A percentile compares a stretch with the other conserved stretches of the same genome.
These are phyloP conservation scores for Pipistrellus nathusii DNA, from an alignment of 2,797 vertebrate species.

Conservation along the genomic window DNA sequence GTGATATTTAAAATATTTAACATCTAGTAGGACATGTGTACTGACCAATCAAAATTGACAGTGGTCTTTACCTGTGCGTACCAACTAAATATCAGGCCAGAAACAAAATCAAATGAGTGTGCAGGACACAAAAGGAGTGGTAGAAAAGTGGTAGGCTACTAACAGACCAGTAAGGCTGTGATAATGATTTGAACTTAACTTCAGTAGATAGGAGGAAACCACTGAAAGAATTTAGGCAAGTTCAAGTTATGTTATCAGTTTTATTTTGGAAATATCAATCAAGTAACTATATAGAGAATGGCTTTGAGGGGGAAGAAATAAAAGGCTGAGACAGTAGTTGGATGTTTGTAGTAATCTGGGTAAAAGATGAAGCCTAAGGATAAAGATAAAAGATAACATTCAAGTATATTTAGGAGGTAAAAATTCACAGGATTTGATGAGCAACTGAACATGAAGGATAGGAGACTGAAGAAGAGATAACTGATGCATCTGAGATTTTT, in stretches of 20 bases:
- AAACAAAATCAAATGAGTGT: background rate
- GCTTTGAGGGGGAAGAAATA: background rate
- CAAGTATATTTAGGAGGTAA: slow-evolving; percentile 30
- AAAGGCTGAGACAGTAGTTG: slow-evolving; percentile 36
- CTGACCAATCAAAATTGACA: slow-evolving; percentile 1
- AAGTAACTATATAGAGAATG: background rate
- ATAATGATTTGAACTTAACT: slow-evolving; percentile 21
- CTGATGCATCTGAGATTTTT: background rate
- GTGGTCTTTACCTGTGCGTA: background rate
- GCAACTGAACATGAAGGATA: background rate
- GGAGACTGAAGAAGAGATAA: background rate
- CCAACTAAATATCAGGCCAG: background rate
- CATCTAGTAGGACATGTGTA: background rate
- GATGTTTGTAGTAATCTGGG: background rate
- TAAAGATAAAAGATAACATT: slow-evolving; percentile 30
- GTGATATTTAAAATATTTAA: slow-evolving; percentile 25
- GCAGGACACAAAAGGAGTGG: background rate
- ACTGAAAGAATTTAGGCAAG: slow-evolving; percentile 7
- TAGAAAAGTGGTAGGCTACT: background rate
- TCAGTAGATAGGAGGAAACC: background rate
- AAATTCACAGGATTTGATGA: slow-evolving; percentile 23
- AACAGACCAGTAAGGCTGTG: background rate
- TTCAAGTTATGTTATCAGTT: slow-evolving; percentile 39
- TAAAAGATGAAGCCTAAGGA: background rate
- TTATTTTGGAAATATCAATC: slow-evolving; percentile 26